Evolutionary conservation across 2,888 invertebrate genomes (phyloP).

Genomic region (Ametastegia equiseti): DNA sequence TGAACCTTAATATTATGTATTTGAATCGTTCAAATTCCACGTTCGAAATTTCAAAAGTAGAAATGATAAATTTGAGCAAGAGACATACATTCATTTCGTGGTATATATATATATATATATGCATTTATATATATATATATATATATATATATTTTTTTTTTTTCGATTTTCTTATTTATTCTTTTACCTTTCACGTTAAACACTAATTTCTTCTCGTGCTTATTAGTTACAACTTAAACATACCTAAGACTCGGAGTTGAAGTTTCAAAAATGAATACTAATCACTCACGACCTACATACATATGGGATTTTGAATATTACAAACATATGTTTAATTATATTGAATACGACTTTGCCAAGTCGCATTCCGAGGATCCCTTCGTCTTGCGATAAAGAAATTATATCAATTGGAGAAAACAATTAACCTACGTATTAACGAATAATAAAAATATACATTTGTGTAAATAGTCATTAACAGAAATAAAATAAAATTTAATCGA

Average conservation of each 20-base stretch:
- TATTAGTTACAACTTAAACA: constrained; percentile 23
- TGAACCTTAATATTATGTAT: constrained; percentile 10
- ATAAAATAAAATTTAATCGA: constrained; percentile 39
- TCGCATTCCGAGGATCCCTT: background rate
- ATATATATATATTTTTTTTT: background rate
- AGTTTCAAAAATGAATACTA: constrained; percentile 4
- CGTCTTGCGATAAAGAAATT: background rate
- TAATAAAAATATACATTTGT: constrained; percentile 23
- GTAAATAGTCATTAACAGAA: constrained; percentile 39
- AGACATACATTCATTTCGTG: constrained; percentile 43
- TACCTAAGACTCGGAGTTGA: constrained; percentile 15
- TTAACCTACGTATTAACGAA: constrained; percentile 16
- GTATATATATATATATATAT: background rate
- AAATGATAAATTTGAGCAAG: constrained; percentile 48
- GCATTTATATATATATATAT: background rate
- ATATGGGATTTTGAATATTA: background rate
- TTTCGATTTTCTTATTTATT: background rate
- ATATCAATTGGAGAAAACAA: background rate
- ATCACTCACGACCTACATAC: background rate
- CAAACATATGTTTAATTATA: background rate
- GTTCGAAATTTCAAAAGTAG: constrained; percentile 34
- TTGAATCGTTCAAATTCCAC: constrained; percentile 12
- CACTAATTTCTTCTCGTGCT: constrained; percentile 15
- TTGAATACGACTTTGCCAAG: background rate
- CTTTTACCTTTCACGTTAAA: constrained; percentile 4